Evolutionary conservation across 2,113 vertebrate species (phyloP).

Genomic region (Hiodon tergisus): DNA sequence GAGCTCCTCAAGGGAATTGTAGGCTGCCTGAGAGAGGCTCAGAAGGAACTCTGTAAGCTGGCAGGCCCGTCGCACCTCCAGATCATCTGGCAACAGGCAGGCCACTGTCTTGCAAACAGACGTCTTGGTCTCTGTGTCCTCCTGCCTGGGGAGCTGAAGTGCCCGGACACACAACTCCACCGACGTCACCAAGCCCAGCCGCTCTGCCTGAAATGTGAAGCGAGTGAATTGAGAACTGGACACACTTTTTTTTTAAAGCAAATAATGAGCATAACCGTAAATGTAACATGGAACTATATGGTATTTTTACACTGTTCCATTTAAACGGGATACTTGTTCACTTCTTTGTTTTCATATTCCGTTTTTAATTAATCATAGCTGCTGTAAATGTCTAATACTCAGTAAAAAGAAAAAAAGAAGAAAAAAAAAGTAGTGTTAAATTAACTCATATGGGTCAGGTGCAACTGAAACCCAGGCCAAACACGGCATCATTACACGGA

Average conservation of each 20-base stretch:
- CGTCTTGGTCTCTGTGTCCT: conserved; percentile 80
- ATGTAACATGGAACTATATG: too few relatives aligned
- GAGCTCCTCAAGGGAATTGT: conserved; percentile 78
- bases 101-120: conserved; percentile 89
- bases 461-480: too few relatives aligned
- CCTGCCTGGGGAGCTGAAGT: conserved; percentile 82
- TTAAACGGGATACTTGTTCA: too few relatives aligned
- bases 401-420: too few relatives aligned
- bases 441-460: too few relatives aligned
- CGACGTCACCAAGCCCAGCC: conserved; percentile 77
- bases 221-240: background rate
- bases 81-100: conserved; percentile 84
- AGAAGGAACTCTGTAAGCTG: conserved; percentile 92
- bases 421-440: too few relatives aligned
- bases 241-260: background rate
- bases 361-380: too few relatives aligned
- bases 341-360: too few relatives aligned
- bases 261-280: too few relatives aligned
- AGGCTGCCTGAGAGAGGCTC: conserved; percentile 74
- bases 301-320: too few relatives aligned
- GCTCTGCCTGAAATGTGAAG: conserved; percentile 67
- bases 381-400: too few relatives aligned
- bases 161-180: conserved; percentile 89
- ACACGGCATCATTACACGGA: too few relatives aligned
- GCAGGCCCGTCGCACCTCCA: conserved; percentile 90